Evolutionary conservation across 1,140 invertebrate species (phyloP), one percentile per base, ranked within the genome.

Genomic region (Scaptomyza pallida): DNA sequence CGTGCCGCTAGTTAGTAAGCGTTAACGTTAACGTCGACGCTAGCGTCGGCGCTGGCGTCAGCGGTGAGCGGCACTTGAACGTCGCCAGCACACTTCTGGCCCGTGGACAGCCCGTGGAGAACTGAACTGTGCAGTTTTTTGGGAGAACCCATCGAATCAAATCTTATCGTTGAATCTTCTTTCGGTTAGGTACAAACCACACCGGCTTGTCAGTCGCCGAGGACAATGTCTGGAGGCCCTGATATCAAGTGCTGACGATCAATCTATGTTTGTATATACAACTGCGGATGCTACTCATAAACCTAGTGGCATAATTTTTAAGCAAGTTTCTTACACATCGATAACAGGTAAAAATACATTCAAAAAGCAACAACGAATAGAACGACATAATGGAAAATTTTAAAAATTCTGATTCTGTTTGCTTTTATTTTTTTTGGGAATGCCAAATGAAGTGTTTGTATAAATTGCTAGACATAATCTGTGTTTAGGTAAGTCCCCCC

Each of bases 341-440:
- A 56, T 35, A 55, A n/a, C 30, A 30, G 5, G 13, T 33, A 37
- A 8, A 13, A 15, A 15, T n/a, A 12, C n/a, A 41, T 37, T 37
- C n/a, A 41, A 5, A 10, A 13, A 5, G 43, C 43, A 47, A 43
- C n/a, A n/a, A n/a, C 47, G 35, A 56, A n/a, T n/a, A n/a, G n/a
- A 78, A 74, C 60, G 45, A 50, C 45, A 21, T 54, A 78, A 44
- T 78, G 79, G 79, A 82, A 82, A 75, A 76, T 69, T 85, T 81
- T 55, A 41, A 30, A 16, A 16, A 37, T 56, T 17, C 4, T n/a
- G 17, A 8, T 16, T 15, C 16, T 35, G 26, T 55, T 45, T 26
- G 47, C 41, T 48, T 51, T 51, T 15, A 16, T 5, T 35, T 60
- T n/a, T 23, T 60, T 59, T 33, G 16, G 35, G 19, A 65, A 19